Conservation (phyloP, 2,113 vertebrate genomes). For the Ptilorrhoa leucosticta region DNA sequence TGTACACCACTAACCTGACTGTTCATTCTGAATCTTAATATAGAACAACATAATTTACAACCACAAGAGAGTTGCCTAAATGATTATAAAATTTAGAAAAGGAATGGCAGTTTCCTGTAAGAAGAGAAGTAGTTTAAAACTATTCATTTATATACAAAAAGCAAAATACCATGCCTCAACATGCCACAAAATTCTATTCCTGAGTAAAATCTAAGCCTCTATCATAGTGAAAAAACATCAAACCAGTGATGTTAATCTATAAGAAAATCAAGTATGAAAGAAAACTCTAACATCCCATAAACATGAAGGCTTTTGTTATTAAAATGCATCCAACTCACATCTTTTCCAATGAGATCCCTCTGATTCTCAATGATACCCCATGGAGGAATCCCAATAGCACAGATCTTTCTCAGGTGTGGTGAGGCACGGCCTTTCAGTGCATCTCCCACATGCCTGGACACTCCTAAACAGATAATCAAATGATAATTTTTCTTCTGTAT, state of each 20-base stretch:
- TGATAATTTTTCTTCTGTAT: background rate
- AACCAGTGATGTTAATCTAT: background rate
- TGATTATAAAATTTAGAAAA: background rate
- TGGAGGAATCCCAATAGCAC: constrained; percentile 86
- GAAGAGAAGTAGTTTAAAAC: background rate
- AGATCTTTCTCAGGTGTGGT: constrained; percentile 85
- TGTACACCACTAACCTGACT: background rate
- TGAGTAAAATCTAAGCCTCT: background rate
- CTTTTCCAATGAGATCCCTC: constrained; percentile 87
- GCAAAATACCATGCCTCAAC: background rate
- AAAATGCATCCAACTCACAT: constrained; percentile 76
- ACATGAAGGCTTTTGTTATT: background rate
- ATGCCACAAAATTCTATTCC: background rate
- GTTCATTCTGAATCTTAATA: background rate
- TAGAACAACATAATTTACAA: background rate
- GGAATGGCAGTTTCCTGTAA: background rate
- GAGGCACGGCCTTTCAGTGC: constrained; percentile 85
- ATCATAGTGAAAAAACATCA: background rate
- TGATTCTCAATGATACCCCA: constrained; percentile 96
- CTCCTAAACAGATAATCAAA: constrained; percentile 72
- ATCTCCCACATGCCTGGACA: constrained; percentile 90
- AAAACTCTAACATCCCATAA: background rate
- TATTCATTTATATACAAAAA: background rate
- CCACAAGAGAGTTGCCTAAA: background rate
- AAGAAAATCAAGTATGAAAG: background rate